Evolutionary conservation across 2,797 vertebrate genomes (phyloP), one percentile per base, ranked within the genome.

Genomic region (Sphenodon punctatus): DNA sequence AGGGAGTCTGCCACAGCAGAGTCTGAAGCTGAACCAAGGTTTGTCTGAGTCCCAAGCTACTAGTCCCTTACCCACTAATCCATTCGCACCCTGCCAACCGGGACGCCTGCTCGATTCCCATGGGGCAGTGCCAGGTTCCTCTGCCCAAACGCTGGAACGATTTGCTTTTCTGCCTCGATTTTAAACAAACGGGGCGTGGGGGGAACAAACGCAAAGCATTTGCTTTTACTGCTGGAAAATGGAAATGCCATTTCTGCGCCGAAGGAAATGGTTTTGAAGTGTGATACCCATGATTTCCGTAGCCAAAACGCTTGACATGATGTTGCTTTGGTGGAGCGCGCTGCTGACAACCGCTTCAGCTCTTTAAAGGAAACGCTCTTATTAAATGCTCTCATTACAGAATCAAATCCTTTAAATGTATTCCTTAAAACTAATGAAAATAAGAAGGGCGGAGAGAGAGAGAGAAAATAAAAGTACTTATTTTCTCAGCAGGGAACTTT

Each of bases 341-440:
- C n/a, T n/a, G 12, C 20, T 60, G 55, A 67, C 73, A 75, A 16
- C 43, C 25, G 10, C 73, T 73, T 41, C n/a, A 64, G 49, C 23
- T 59, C 27, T 67, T 82, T 69, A 61, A 69, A 86, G 49, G 48
- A 87, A 87, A 56, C 80, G 42, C 46, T 60, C 56, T 60, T 41
- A 27, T 85, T 75, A 63, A 69, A 34, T 45, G 36, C 7, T 67
- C 51, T 85, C 32, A 36, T 23, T 68, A 46, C 0, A 1, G 77
- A 77, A 73, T 64, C 60, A 46, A 65, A 63, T 59, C 38, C 22
- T 75, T 74, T 56, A 10, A 43, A 78, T 61, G 36, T 77, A 63
- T 85, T 78, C 64, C 67, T 79, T 77, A 63, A 78, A 81, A 64
- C 41, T 68, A 81, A 58, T 65, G 43, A 20, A 13, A 65, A 59